A percentile compares a stretch with the other conserved stretches of the same genome.
Conservation (phyloP, 2,113 vertebrate genomes). For the Nipponia nippon region DNA sequence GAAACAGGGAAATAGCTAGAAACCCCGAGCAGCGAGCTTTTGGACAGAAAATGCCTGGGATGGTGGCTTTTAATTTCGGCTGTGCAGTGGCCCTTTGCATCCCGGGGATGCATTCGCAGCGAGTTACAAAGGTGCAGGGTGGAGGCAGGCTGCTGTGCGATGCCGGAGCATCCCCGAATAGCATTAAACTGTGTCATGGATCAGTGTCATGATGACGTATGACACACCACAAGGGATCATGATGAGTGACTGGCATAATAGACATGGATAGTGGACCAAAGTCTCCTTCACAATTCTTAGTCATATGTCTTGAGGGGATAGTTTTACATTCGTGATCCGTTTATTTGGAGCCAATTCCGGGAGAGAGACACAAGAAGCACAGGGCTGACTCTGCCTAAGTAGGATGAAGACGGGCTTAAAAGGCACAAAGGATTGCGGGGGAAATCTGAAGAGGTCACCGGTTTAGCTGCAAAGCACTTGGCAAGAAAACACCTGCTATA, state of each 20-base stretch:
- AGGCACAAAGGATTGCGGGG: background rate
- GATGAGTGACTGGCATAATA: slow-evolving; percentile 28
- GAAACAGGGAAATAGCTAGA: background rate
- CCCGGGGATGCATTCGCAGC: background rate
- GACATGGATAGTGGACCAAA: slow-evolving; percentile 44
- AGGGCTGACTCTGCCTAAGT: background rate
- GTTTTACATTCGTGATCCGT: slow-evolving; percentile 38
- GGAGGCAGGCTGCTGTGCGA: background rate
- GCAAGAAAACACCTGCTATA: background rate
- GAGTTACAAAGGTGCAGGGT: background rate
- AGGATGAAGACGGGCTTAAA: background rate
- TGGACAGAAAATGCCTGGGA: background rate
- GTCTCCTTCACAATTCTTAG: slow-evolving; percentile 40
- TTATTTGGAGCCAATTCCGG: slow-evolving; percentile 6
- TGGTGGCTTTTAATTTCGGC: background rate
- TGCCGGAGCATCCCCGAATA: background rate
- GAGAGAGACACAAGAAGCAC: background rate
- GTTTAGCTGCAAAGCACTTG: background rate
- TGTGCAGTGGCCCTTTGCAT: background rate
- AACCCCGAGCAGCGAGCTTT: background rate
- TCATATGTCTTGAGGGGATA: slow-evolving; percentile 8
- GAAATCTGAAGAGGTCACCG: background rate
- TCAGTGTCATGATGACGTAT: slow-evolving; percentile 39
- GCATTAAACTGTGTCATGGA: slow-evolving; percentile 36
- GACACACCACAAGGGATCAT: background rate